A percentile compares a stretch with the other conserved stretches of the same genome.
These are phyloP conservation scores for Harpagoxenus sublaevis DNA, from an alignment of 2,888 invertebrate species.

Conservation along the genomic window DNA sequence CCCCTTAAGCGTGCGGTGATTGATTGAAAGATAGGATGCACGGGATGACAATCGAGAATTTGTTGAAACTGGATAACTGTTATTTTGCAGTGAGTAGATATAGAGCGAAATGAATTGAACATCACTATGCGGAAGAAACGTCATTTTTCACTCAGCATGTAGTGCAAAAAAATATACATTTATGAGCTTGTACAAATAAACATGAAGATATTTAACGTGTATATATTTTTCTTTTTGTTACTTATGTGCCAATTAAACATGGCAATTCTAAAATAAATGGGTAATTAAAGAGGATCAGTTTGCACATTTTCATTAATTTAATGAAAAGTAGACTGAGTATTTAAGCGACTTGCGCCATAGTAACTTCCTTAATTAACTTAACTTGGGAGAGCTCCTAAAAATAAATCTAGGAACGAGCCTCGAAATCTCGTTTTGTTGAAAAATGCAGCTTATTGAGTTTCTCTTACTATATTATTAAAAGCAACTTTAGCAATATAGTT, in stretches of 20 bases:
- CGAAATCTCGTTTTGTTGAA: constrained; percentile 18
- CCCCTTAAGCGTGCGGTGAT: neutral
- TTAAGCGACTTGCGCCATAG: neutral
- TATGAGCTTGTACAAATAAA: neutral
- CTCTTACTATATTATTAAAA: neutral
- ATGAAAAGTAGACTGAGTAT: neutral
- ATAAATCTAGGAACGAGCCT: neutral
- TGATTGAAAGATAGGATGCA: neutral
- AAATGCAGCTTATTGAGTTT: constrained; percentile 10
- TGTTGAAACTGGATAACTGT: neutral
- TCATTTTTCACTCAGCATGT: neutral
- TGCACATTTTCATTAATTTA: constrained; percentile 19
- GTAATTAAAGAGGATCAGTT: neutral
- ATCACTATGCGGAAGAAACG: neutral
- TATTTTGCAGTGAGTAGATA: neutral
- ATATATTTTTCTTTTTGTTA: neutral
- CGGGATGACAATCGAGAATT: neutral
- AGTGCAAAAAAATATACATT: neutral
- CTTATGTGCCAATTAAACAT: neutral
- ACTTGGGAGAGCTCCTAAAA: constrained; percentile 8
- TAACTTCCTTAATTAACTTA: constrained; percentile 30
- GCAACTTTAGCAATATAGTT: neutral
- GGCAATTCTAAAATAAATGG: neutral
- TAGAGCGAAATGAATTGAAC: neutral
- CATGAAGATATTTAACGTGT: neutral